These are phyloP conservation scores for Triops cancriformis DNA, from an alignment of 1,140 invertebrate genomes.

Conservation along the genomic window DNA sequence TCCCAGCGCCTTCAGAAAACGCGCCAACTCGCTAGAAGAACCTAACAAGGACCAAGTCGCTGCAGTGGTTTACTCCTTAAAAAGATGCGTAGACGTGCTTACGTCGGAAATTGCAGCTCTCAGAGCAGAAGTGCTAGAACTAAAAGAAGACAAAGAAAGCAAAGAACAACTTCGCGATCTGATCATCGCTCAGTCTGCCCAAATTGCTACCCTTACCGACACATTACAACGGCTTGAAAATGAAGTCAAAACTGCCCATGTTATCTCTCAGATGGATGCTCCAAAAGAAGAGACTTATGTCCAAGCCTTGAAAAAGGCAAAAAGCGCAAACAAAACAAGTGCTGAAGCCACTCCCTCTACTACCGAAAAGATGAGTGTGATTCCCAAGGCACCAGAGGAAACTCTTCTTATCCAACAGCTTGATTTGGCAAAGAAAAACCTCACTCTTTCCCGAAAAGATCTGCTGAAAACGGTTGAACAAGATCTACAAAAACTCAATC, in stretches of 20 bases:
- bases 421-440: no score
- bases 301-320: neutral
- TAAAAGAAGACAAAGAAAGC: neutral
- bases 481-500: no score
- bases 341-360: neutral
- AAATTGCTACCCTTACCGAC: neutral
- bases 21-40: neutral
- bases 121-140: neutral
- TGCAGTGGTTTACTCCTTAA: neutral
- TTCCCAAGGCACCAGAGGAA: neutral
- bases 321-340: neutral
- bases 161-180: neutral
- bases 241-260: neutral
- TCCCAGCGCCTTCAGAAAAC: neutral
- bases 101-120: neutral
- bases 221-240: neutral
- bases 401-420: no score
- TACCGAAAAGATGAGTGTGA: neutral
- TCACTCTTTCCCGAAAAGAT: no score
- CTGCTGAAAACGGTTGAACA: no score
- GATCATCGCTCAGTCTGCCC: neutral
- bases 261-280: neutral
- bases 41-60: no score
- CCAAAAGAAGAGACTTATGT: neutral
- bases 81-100: neutral